Conservation (phyloP, 2,888 invertebrate species). For the Ophion ellenae region DNA sequence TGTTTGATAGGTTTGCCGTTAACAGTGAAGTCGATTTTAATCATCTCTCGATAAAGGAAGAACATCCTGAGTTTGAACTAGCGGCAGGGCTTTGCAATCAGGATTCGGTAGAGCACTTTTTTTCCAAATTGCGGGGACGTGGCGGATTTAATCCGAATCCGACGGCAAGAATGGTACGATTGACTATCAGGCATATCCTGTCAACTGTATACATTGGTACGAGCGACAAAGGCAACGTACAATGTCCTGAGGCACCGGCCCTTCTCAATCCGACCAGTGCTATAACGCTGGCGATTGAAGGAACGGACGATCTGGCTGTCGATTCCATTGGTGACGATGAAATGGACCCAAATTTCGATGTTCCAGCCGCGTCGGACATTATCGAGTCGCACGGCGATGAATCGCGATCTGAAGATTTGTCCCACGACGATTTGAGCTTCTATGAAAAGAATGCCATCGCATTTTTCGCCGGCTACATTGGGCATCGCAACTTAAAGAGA, state of each 20-base stretch:
- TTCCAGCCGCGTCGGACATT: background rate
- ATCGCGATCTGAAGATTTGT: too few species aligned
- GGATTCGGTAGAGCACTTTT: slow-evolving; percentile 45
- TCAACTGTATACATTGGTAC: slow-evolving; percentile 56
- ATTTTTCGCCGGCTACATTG: too few species aligned
- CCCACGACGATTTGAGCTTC: too few species aligned
- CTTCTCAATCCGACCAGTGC: background rate
- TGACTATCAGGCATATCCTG: slow-evolving; percentile 61
- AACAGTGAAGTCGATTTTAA: too few species aligned
- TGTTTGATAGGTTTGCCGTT: too few species aligned
- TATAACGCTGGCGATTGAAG: background rate
- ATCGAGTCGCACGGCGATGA: too few species aligned
- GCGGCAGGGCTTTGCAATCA: slow-evolving; percentile 47
- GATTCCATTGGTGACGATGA: background rate
- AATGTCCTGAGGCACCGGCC: slow-evolving; percentile 31
- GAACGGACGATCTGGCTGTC: background rate
- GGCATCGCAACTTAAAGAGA: too few species aligned
- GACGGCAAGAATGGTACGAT: slow-evolving; percentile 55
- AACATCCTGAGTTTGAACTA: slow-evolving; percentile 34
- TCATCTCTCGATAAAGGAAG: background rate
- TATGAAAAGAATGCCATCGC: too few species aligned
- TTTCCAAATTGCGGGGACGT: slow-evolving; percentile 61
- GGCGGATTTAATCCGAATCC: slow-evolving; percentile 39
- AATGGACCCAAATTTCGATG: background rate
- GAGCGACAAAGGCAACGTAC: slow-evolving; percentile 56